A percentile compares a stretch with the other conserved stretches of the same genome.
Evolutionary conservation across 2,888 invertebrate species (phyloP).

Genomic region (Muscina levida): DNA sequence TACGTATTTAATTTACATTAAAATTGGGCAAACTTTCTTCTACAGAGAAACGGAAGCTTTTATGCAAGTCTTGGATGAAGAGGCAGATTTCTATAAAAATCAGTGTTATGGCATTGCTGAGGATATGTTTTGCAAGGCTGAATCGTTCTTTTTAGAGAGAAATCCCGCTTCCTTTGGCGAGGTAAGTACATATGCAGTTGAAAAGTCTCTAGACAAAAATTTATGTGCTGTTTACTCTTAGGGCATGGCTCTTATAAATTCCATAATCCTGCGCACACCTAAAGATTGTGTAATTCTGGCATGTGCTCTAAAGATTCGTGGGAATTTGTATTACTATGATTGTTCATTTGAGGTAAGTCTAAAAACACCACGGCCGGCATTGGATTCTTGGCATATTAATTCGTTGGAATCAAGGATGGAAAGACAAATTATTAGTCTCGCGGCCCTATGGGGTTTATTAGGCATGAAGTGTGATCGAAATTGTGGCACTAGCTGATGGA

Average conservation of each 20-base stretch:
- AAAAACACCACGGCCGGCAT: too few species aligned
- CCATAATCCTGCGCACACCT: conserved; percentile 58
- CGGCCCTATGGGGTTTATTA: too few species aligned
- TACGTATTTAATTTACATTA: too few species aligned
- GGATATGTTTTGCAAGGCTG: conserved; percentile 38
- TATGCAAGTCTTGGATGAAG: conserved; percentile 54
- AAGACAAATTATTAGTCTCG: too few species aligned
- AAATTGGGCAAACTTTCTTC: neutral
- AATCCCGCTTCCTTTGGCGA: conserved; percentile 11
- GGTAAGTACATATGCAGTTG: conserved; percentile 35
- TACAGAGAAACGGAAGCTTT: conserved; percentile 62
- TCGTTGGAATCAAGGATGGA: too few species aligned
- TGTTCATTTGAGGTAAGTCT: conserved; percentile 61
- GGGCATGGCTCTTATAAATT: conserved; percentile 49
- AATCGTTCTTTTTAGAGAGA: neutral
- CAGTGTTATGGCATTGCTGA: conserved; percentile 30
- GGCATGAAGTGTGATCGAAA: too few species aligned
- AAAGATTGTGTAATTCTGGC: conserved; percentile 54
- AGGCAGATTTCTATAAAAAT: conserved; percentile 48
- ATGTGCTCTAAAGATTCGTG: conserved; percentile 62
- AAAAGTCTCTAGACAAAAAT: neutral
- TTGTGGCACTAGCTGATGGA: too few species aligned
- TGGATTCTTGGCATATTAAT: too few species aligned
- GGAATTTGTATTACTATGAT: conserved; percentile 48
- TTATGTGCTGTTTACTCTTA: conserved; percentile 4